Percentiles rank a stretch among this genome's conserved stretches.
Evolutionary conservation across 2,113 vertebrate genomes (phyloP).

Genomic region (Antennarius striatus): DNA sequence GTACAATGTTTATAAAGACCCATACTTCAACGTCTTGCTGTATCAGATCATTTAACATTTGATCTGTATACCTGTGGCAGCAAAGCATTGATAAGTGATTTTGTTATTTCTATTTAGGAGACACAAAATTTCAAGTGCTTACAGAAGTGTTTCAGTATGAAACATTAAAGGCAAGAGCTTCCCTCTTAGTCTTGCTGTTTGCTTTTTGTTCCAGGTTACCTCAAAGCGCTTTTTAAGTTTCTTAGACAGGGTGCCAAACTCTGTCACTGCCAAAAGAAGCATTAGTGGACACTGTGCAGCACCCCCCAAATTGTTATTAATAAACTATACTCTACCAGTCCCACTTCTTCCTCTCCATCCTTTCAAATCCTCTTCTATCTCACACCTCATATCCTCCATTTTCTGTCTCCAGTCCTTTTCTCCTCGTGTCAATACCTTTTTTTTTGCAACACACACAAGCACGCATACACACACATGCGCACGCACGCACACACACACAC

Average conservation of each 20-base stretch:
- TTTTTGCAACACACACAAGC: constrained; percentile 38
- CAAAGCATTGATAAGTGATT: neutral
- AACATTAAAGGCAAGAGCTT: constrained; percentile 28
- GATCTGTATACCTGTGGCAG: constrained; percentile 1
- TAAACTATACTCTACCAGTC: constrained; percentile 60
- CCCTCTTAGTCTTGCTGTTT: constrained; percentile 37
- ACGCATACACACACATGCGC: constrained; percentile 14
- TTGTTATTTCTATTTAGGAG: constrained; percentile 15
- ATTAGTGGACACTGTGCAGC: constrained; percentile 62
- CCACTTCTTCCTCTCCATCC: constrained; percentile 50
- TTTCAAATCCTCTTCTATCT: constrained; percentile 52
- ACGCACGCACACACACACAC: constrained; percentile 15
- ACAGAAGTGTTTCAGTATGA: constrained; percentile 22
- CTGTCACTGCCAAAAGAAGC: constrained; percentile 72
- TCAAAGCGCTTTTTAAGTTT: constrained; percentile 61
- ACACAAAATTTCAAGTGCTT: constrained; percentile 1
- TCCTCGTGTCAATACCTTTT: constrained; percentile 70
- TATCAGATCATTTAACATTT: neutral
- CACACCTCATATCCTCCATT: constrained; percentile 41
- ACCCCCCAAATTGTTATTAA: constrained; percentile 72
- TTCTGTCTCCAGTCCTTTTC: constrained; percentile 54
- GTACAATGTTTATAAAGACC: constrained; percentile 4
- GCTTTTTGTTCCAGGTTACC: constrained; percentile 55
- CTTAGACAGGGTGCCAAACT: constrained; percentile 66
- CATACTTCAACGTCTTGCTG: neutral